Percentiles rank a stretch among this genome's conserved stretches.
phyloP scores from a whole-genome alignment of 2,797 vertebrate genomes.

The Otolemur crassicaudatus region DNA sequence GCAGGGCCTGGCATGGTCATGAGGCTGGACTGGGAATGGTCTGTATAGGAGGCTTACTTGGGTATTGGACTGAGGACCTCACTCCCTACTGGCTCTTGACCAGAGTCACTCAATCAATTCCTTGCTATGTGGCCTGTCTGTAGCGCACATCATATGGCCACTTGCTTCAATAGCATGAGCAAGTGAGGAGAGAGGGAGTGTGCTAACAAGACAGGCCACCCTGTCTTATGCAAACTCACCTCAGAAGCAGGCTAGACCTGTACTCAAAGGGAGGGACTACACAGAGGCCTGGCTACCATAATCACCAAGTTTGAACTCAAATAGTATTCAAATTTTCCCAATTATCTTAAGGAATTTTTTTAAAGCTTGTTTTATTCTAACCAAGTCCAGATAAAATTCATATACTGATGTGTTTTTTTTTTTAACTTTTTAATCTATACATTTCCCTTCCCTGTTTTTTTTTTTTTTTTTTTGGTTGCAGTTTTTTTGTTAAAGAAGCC shows the following conservation, averaged over 20 bases:
- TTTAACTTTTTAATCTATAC: constrained; percentile 60
- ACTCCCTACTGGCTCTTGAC: not conserved
- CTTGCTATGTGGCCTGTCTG: not conserved
- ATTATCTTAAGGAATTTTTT: not conserved
- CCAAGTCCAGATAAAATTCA: not conserved
- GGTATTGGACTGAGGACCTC: not conserved
- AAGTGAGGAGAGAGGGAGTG: not conserved
- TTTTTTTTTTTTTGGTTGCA: not conserved
- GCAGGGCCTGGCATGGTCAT: not conserved
- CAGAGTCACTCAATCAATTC: not conserved
- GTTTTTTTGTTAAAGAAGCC: constrained; percentile 26
- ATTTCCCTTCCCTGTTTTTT: constrained; percentile 8
- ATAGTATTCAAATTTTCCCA: constrained; percentile 17
- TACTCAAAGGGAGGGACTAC: not conserved
- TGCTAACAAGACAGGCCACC: not conserved
- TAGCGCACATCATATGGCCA: not conserved
- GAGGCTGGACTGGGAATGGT: not conserved
- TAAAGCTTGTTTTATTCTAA: constrained; percentile 16
- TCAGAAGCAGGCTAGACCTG: not conserved
- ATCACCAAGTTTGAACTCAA: not conserved
- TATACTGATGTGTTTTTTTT: constrained; percentile 12
- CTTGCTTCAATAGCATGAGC: constrained; percentile 1
- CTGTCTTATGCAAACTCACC: not conserved
- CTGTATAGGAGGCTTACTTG: not conserved
- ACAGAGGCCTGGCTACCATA: not conserved